Base-by-base conservation (phyloP, 1,140 invertebrate genomes). In the Meteorus sp. region DNA sequence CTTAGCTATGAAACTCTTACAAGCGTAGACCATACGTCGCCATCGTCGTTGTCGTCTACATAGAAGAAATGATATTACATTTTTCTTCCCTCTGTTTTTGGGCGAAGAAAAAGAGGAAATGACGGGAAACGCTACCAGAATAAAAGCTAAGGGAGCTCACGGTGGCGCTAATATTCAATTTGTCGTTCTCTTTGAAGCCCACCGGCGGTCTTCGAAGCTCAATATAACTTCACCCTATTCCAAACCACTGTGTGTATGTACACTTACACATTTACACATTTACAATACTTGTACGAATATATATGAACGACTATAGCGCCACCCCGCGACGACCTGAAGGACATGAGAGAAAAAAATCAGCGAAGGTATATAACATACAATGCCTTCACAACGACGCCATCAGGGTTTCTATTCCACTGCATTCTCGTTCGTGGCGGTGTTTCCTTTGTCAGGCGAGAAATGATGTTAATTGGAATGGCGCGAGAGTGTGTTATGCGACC, bases 131-230 rank as follows among this genome's bases (percentile, higher is more conserved):
- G 15, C 20, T 37, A n/a, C n/a, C 2, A 35, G 29, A 52, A 33
- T 52, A 37, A 64, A 66, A 58, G 59, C 43, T 33, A 37, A 33
- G 17, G 54, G 45, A 4, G 45, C 47, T 25, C 17, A 20, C 20
- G 27, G 50, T 33, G 62, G 67, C 64, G 67, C 68, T 64, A 67
- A 69, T 69, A 71, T 71, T 71, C 65, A 71, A 71, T 71, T 71
- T 71, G 67, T 68, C 69, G 65, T 66, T 63, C 56, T 64, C 66
- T 71, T 71, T 71, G 69, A 71, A 60, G 64, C 62, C 11, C 6
- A 33, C 50, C 58, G 61, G 57, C 56, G 37, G 27, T 37, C 22
- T 17, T 20, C 6, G n/a, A 52, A 31, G 50, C 15, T 15, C 13
- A 41, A 52, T n/a, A 20, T 37, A 52, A 23, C 6, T 8, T 13